A percentile compares a stretch with the other conserved stretches of the same genome.
Evolutionary conservation across 2,888 invertebrate species (phyloP).

Genomic region (Podotricha telesiphe): DNA sequence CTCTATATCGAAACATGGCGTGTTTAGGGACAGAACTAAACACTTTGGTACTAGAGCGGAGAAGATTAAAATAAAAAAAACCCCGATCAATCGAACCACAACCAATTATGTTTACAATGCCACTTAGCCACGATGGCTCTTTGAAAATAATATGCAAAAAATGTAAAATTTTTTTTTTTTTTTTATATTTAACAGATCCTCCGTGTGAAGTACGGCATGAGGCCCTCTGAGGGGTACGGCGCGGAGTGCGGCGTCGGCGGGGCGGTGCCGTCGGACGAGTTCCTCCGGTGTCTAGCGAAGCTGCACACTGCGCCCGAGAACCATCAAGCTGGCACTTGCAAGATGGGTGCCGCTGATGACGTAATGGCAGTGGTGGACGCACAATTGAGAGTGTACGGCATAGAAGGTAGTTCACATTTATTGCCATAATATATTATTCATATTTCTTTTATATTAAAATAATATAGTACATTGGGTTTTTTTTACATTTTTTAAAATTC

Average conservation of each 20-base stretch:
- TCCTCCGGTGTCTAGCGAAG: constrained; percentile 88
- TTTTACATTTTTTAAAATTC: no score
- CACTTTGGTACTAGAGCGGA: no score
- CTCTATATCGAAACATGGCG: no score
- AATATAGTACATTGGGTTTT: no score
- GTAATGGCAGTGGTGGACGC: constrained; percentile 89
- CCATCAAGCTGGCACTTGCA: constrained; percentile 92
- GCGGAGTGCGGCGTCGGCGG: constrained; percentile 75
- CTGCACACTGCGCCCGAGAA: constrained; percentile 91
- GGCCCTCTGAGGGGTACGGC: constrained; percentile 73
- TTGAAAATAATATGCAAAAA: no score
- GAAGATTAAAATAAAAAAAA: no score
- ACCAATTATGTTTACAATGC: no score
- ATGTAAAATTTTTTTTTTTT: not conserved
- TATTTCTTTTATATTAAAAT: no score
- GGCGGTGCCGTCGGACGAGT: constrained; percentile 85
- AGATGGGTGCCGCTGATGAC: constrained; percentile 90
- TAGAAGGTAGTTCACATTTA: constrained; percentile 66
- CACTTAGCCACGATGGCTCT: no score
- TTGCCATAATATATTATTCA: no score
- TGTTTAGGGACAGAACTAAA: no score
- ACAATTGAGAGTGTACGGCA: constrained; percentile 85
- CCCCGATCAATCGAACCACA: no score
- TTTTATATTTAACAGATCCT: constrained; percentile 62
- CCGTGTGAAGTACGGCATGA: constrained; percentile 83